These are phyloP conservation scores for Drosophila tropicalis DNA, from an alignment of 1,140 invertebrate genomes.

Conservation along the genomic window DNA sequence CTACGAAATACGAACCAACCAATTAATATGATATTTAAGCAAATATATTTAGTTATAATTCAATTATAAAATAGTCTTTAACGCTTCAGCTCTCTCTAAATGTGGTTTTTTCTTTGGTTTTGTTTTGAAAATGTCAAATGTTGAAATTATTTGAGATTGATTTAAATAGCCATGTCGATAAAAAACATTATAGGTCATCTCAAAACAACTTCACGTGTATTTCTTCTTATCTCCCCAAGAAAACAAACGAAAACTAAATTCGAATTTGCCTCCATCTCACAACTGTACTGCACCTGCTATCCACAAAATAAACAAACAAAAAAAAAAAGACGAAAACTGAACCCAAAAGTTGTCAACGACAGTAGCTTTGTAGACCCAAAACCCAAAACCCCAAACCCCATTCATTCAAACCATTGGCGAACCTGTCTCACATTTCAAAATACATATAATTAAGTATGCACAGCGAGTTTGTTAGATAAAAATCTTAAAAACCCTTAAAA, in stretches of 20 bases:
- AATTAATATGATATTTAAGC: background rate
- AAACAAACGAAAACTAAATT: background rate
- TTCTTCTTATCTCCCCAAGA: slow-evolving; percentile 1
- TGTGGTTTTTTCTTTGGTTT: background rate
- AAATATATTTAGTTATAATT: background rate
- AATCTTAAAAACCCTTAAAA: slow-evolving; percentile 82
- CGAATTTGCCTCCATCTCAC: slow-evolving; percentile 39
- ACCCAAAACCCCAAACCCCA: slow-evolving; percentile 21
- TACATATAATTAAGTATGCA: slow-evolving; percentile 82
- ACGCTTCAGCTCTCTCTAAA: background rate
- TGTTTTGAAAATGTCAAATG: background rate
- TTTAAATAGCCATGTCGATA: background rate
- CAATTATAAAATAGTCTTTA: background rate
- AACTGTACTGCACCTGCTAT: slow-evolving; percentile 64
- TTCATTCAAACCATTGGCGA: slow-evolving; percentile 42
- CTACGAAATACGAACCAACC: background rate
- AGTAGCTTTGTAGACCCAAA: slow-evolving; percentile 59
- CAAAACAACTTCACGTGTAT: background rate
- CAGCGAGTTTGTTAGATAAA: slow-evolving; percentile 82
- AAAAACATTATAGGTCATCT: background rate
- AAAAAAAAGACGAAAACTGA: slow-evolving; percentile 8
- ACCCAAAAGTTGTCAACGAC: slow-evolving; percentile 63
- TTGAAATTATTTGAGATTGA: slow-evolving; percentile 2
- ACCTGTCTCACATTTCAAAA: slow-evolving; percentile 82
- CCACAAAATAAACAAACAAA: slow-evolving; percentile 32